Conservation (phyloP, 2,797 vertebrate genomes). For the Chaunax sp. region DNA sequence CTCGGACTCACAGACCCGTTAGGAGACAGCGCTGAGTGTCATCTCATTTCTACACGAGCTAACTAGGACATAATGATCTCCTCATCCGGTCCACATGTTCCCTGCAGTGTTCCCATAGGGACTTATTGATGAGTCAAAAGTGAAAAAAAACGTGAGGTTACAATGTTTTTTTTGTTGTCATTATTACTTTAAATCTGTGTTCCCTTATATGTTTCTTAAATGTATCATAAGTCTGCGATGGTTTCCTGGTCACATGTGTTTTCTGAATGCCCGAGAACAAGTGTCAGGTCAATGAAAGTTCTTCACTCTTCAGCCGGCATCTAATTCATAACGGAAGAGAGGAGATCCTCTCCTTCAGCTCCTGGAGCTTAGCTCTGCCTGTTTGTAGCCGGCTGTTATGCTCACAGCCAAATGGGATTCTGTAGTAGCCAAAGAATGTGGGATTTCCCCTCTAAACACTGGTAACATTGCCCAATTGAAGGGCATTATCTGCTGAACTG, state of each 20-base stretch:
- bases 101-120: slow-evolving; percentile 20
- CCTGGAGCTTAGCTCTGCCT: slow-evolving; percentile 6
- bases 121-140: slow-evolving; percentile 17
- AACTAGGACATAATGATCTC: slow-evolving; percentile 39
- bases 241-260: slow-evolving; percentile 1
- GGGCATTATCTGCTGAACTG: slow-evolving; percentile 50
- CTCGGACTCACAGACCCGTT: slow-evolving; percentile 25
- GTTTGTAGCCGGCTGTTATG: slow-evolving; percentile 8
- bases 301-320: slow-evolving; percentile 29
- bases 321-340: slow-evolving; percentile 36
- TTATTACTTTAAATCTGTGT: not conserved
- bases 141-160: slow-evolving; percentile 10
- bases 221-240: not conserved
- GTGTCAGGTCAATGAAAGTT: slow-evolving; percentile 52
- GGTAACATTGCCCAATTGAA: slow-evolving; percentile 46
- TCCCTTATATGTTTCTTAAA: not conserved
- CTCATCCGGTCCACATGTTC: slow-evolving; percentile 24
- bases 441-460: slow-evolving; percentile 66
- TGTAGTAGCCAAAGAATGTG: slow-evolving; percentile 46
- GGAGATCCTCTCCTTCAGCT: slow-evolving; percentile 26
- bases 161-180: not conserved
- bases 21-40: slow-evolving; percentile 26
- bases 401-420: slow-evolving; percentile 17
- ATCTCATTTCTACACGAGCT: slow-evolving; percentile 16
- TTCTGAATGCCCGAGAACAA: slow-evolving; percentile 16